Evolutionary conservation across 1,140 invertebrate species (phyloP), one percentile per base, ranked within the genome.

Genomic region (Armadillidium nasatum): DNA sequence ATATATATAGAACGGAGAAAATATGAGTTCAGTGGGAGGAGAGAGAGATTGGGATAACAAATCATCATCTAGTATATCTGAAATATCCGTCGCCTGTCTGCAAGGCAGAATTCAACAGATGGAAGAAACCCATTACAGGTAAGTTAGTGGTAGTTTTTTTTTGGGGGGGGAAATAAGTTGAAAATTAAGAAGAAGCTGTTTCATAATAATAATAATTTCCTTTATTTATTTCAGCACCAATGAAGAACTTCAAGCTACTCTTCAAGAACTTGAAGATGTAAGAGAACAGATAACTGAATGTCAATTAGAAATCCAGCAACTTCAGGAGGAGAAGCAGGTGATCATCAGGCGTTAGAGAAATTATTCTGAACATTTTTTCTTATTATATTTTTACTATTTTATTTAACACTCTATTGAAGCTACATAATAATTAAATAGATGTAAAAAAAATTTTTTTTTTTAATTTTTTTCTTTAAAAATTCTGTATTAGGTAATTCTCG

Each of bases 191-290:
- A 15, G 46, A 9, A 50, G 46, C 15, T 50, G 46, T 15, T 50
- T 50, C 15, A 15, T 10, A 50, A 10, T 70, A 7, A 9, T 33
- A 70, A 21, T 70, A 33, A 21, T 70, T 75, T 77, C n/a, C n/a
- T n/a, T n/a, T 10, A 21, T 22, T 75, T 10, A 33, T 21, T 70
- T 44, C 74, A 91, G 91, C 71, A 97, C 95, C n/a, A 95, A 93
- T 83, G 95, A 97, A 86, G 95, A 97, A 85, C 86, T 97, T 0
- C 94, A 97, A 86, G 95, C 95, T 0, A 97, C 95, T 0, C 87
- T 97, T 66, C 94, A 96, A 82, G 95, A 97, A 85, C 85, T 97
- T 73, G 91, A 93, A 46, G 95, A 97, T 84, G 86, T 97, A 45
- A 94, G 88, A 85, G 88, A 90, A 33, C 93, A 94, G 84, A 87